Evolutionary conservation across 2,113 vertebrate genomes (phyloP).

Genomic region (Nycticebus coucang): DNA sequence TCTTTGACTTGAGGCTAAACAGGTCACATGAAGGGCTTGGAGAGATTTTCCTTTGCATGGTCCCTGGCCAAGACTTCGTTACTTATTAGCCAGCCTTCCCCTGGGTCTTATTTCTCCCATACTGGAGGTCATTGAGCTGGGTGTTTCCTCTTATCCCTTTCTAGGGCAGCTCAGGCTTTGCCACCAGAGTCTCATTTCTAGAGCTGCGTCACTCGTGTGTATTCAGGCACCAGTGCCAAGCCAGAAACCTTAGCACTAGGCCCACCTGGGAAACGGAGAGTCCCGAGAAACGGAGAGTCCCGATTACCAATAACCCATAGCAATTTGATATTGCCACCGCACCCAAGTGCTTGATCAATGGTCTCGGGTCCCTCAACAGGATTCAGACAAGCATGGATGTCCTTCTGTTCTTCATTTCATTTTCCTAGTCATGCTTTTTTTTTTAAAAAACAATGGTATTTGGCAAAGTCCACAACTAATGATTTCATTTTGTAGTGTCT

Average conservation of each 20-base stretch:
- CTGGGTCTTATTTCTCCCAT: neutral
- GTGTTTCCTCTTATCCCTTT: neutral
- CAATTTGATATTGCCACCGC: fast-evolving
- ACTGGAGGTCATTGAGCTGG: neutral
- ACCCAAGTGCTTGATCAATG: fast-evolving
- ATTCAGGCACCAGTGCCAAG: fast-evolving
- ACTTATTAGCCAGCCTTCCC: neutral
- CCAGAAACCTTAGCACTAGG: neutral
- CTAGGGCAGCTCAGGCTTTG: neutral
- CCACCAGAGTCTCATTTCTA: neutral
- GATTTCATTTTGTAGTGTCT: neutral
- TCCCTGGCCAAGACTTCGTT: neutral
- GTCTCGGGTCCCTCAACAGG: fast-evolving
- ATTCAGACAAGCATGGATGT: neutral
- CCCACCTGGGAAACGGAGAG: neutral
- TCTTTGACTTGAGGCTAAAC: neutral
- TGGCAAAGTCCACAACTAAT: neutral
- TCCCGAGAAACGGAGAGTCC: fast-evolving
- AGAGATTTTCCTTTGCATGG: neutral
- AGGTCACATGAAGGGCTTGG: neutral
- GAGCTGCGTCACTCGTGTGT: fast-evolving
- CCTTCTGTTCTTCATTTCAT: neutral
- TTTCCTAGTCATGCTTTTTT: neutral
- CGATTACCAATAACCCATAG: fast-evolving
- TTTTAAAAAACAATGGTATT: neutral